phyloP scores from a whole-genome alignment of 2,888 invertebrate species.

The Branchellion lobata region DNA sequence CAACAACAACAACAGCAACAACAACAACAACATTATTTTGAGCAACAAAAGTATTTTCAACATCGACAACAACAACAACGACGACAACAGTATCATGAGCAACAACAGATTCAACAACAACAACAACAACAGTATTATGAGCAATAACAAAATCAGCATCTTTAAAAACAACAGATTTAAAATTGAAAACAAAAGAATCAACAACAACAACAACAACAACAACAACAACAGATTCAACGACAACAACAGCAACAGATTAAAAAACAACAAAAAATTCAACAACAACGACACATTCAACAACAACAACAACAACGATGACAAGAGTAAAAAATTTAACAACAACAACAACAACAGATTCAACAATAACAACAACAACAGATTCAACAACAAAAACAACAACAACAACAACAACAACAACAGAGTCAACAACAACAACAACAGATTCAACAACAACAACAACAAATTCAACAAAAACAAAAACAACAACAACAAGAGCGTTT shows the following conservation, averaged over 20 bases:
- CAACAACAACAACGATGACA: too few species aligned
- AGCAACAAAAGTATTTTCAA: neutral
- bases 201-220: slow-evolving; percentile 4
- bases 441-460: too few species aligned
- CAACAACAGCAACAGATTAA: neutral
- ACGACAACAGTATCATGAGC: neutral
- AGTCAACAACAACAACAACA: too few species aligned
- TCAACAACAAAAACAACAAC: too few species aligned
- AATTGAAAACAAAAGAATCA: too few species aligned
- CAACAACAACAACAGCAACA: slow-evolving; percentile 33
- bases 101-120: neutral
- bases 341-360: too few species aligned
- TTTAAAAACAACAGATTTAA: neutral
- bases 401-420: too few species aligned
- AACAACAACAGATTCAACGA: neutral
- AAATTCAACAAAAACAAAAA: too few species aligned
- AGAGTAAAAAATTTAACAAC: too few species aligned
- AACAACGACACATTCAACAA: neutral
- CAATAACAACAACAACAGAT: too few species aligned
- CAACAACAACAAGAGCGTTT: too few species aligned
- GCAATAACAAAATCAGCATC: slow-evolving; percentile 14
- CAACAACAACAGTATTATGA: neutral
- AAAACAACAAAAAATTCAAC: slow-evolving; percentile 2
- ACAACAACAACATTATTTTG: slow-evolving; percentile 1
- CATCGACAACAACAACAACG: neutral